phyloP scores from a whole-genome alignment of 2,797 vertebrate species.

The Catamblyrhynchus diadema region DNA sequence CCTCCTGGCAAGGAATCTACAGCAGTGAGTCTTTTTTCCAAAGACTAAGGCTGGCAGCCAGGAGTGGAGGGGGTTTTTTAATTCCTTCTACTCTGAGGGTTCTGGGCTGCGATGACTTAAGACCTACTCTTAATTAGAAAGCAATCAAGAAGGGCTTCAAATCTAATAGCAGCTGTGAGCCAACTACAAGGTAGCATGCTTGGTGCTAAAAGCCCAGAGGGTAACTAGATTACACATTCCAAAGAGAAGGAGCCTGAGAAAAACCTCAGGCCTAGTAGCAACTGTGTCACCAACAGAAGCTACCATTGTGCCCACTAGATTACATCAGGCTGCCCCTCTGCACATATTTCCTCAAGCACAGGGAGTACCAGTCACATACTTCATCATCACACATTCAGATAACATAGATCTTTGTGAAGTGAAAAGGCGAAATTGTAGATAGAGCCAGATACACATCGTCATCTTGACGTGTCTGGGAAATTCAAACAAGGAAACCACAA shows the following conservation, averaged over 20 bases:
- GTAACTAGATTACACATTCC: neutral
- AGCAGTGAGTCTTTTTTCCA: neutral
- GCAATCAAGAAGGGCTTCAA: neutral
- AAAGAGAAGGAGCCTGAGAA: neutral
- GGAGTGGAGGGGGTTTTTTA: neutral
- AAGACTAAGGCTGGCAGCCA: neutral
- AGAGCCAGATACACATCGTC: neutral
- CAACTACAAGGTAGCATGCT: neutral
- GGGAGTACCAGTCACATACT: neutral
- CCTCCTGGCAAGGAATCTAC: neutral
- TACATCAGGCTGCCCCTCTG: neutral
- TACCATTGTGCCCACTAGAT: neutral
- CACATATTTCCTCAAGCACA: neutral
- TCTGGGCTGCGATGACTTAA: neutral
- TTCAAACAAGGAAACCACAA: neutral
- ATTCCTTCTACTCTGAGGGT: neutral
- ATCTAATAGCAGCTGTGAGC: neutral
- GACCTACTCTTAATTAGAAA: constrained; percentile 32
- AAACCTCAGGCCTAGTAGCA: neutral
- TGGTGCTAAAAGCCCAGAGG: neutral
- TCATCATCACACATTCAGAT: neutral
- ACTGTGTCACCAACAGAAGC: neutral
- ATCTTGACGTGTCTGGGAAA: neutral
- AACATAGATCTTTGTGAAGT: neutral
- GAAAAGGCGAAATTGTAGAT: neutral